phyloP scores from a whole-genome alignment of 2,888 invertebrate genomes.

The Pristionchus fissidentatus region DNA sequence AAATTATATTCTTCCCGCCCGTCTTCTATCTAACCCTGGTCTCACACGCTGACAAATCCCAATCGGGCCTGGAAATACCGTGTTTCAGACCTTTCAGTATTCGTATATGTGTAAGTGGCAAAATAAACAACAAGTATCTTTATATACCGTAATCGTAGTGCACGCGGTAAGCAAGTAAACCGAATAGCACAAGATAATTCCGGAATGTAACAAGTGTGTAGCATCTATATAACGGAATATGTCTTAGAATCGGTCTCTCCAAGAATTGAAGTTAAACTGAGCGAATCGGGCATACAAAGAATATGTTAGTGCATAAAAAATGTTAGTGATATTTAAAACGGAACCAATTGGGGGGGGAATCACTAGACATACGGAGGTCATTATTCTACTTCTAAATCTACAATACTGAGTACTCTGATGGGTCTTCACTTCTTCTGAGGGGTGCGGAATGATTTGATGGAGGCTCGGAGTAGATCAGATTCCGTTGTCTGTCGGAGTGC shows the following conservation, averaged over 20 bases:
- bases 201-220: conserved; percentile 12
- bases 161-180: conserved; percentile 10
- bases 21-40: neutral
- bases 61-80: no score
- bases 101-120: no score
- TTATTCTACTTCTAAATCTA: conserved; percentile 19
- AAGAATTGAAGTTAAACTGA: no score
- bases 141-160: conserved; percentile 8
- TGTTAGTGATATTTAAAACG: conserved; percentile 24
- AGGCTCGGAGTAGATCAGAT: neutral
- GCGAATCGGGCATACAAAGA: neutral
- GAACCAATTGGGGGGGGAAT: neutral
- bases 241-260: no score
- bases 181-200: neutral
- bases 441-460: conserved; percentile 18
- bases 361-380: neutral
- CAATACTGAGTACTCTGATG: neutral
- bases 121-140: neutral
- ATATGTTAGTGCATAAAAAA: neutral
- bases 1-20: neutral
- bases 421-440: conserved; percentile 9
- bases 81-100: no score
- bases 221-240: no score
- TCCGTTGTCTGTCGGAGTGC: neutral
- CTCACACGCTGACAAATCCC: no score